Evolutionary conservation across 2,797 vertebrate genomes (phyloP), one percentile per base, ranked within the genome.

Genomic region (Huso huso): DNA sequence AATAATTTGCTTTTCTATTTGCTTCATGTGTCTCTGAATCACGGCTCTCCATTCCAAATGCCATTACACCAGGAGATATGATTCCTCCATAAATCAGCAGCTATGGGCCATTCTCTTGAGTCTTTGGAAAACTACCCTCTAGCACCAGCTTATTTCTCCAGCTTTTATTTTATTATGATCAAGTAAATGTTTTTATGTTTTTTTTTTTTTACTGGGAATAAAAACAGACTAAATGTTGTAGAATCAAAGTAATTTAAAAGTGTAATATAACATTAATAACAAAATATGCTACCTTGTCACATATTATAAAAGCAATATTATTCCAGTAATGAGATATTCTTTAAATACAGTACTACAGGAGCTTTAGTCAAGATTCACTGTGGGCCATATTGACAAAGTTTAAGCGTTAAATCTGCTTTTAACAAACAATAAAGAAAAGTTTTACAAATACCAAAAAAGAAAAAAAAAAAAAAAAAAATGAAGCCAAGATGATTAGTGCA

Each of bases 231-330:
- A n/a, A 6, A 58, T 13, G 6, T 7, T 37, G 23, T 37, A 37
- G 23, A 37, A 10, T 7, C 2, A 6, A 12, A 13, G 11, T 13
- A 58, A 58, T 11, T n/a, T 7, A 58, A 12, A 58, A 58, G 13
- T 58, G 13, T 58, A 12, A 37, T 53, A 13, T 58, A 58, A 8
- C 13, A 10, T 58, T 58, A 58, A 58, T 13, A 58, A 58, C 55
- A 58, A 4, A 58, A 58, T n/a, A 58, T 58, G 55, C 55, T 3
- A 8, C 55, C 12, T 58, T n/a, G 7, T 70, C 69, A 52, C 64
- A 15, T 11, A 57, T 60, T 61, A 57, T 37, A 18, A 66, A 63
- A 65, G 66, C 61, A 66, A 70, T 66, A 63, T 66, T 63, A 63
- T 61, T 63, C 52, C 59, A 60, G 50, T 59, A 50, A 51, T 64